These are phyloP conservation scores for Amaurobius ferox DNA, from an alignment of 2,888 invertebrate genomes.

Conservation along the genomic window DNA sequence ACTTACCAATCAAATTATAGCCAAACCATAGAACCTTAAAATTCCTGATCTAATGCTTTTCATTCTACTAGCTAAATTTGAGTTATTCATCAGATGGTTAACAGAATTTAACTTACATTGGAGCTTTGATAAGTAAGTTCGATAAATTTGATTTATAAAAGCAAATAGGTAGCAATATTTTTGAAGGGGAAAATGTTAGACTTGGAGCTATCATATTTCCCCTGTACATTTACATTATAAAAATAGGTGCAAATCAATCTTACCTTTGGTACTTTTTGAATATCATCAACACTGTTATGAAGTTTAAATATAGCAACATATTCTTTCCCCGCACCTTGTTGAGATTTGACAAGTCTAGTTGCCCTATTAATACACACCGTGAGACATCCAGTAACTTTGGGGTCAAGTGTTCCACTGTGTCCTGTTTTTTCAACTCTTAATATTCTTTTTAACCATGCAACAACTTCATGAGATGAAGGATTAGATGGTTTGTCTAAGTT, in stretches of 20 bases:
- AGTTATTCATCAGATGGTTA: too few species aligned
- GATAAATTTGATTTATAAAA: too few species aligned
- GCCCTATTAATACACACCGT: conserved; percentile 98
- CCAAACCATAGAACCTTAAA: too few species aligned
- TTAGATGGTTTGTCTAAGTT: conserved; percentile 99
- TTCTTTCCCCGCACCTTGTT: conserved; percentile 99
- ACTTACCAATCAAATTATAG: too few species aligned
- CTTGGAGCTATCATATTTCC: background rate
- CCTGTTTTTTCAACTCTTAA: conserved; percentile 98
- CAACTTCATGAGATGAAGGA: conserved; percentile 99
- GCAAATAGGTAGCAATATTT: too few species aligned
- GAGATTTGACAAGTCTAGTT: conserved; percentile 97
- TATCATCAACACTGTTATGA: conserved; percentile 88
- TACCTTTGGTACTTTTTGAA: conserved; percentile 79
- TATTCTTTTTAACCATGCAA: conserved; percentile 99
- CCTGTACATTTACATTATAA: background rate
- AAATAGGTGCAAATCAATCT: conserved; percentile 7
- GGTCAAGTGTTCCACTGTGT: conserved; percentile 99
- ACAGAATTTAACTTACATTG: too few species aligned
- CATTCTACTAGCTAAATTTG: too few species aligned
- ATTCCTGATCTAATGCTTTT: too few species aligned
- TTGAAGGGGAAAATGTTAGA: too few species aligned
- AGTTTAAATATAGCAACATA: conserved; percentile 97
- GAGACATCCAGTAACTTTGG: conserved; percentile 95
- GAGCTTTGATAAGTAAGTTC: too few species aligned